Evolutionary conservation across 2,113 vertebrate species (phyloP).

Genomic region (Ophiodon elongatus): DNA sequence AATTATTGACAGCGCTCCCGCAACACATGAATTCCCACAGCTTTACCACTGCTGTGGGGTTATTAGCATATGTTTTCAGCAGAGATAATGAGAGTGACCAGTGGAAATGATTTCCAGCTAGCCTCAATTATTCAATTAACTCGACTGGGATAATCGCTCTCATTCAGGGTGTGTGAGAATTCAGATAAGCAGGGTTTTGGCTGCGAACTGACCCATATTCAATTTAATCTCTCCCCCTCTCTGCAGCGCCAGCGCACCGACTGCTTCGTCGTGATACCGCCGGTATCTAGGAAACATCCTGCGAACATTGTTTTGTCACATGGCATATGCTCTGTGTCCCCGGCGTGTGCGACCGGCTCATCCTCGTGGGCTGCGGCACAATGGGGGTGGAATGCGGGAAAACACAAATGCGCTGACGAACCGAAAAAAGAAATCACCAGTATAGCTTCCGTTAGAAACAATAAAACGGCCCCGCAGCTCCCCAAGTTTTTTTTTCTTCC

Average conservation of each 20-base stretch:
- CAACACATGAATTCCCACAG: slow-evolving; percentile 36
- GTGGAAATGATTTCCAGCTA: slow-evolving; percentile 42
- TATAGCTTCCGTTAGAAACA: too few species aligned
- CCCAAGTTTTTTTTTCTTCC: too few species aligned
- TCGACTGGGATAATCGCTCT: slow-evolving; percentile 52
- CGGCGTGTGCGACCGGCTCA: neutral
- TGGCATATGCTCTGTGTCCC: slow-evolving; percentile 21
- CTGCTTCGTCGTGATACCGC: slow-evolving; percentile 38
- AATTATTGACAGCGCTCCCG: slow-evolving; percentile 61
- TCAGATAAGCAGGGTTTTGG: slow-evolving; percentile 73
- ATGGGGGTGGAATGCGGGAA: neutral
- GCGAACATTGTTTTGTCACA: slow-evolving; percentile 41
- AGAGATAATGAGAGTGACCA: slow-evolving; percentile 51
- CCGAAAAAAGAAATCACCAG: neutral
- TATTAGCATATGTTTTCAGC: slow-evolving; percentile 54
- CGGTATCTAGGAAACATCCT: slow-evolving; percentile 46
- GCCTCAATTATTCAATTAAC: slow-evolving; percentile 67
- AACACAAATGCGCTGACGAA: neutral
- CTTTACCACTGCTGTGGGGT: slow-evolving; percentile 22
- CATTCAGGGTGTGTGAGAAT: slow-evolving; percentile 65
- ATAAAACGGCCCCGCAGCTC: too few species aligned
- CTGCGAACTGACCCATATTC: slow-evolving; percentile 72
- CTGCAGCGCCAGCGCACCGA: slow-evolving; percentile 13
- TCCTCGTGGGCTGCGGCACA: neutral
- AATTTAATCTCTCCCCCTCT: slow-evolving; percentile 53